Percentiles rank a stretch among this genome's conserved stretches.
Conservation (phyloP, 2,797 vertebrate species). For the Xenopus petersii region DNA sequence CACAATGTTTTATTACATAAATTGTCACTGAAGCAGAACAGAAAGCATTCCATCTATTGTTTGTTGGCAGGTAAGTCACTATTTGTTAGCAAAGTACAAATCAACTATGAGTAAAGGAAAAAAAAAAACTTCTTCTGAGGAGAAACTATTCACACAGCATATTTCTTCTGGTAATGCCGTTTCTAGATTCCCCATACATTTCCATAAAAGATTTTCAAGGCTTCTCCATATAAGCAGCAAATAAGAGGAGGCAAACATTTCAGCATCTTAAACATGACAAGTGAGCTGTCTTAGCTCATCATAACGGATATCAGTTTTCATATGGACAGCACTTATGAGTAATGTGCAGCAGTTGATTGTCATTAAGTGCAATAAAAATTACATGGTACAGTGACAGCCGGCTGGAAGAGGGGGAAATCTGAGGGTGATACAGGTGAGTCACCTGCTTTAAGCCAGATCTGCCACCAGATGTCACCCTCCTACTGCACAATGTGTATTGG, state of each 20-base stretch:
- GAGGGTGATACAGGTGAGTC: neutral
- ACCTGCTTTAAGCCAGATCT: neutral
- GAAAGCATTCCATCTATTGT: too few relatives aligned
- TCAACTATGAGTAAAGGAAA: too few relatives aligned
- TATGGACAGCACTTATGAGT: neutral
- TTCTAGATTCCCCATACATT: too few relatives aligned
- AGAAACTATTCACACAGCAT: too few relatives aligned
- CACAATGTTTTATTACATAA: too few relatives aligned
- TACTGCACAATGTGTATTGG: neutral
- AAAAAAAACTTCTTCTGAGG: too few relatives aligned
- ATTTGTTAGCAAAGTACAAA: too few relatives aligned
- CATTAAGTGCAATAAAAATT: neutral
- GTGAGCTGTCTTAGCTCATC: neutral
- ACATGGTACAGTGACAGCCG: neutral
- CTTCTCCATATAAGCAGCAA: neutral
- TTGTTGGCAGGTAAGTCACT: too few relatives aligned
- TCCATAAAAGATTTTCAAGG: neutral
- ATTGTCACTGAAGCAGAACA: too few relatives aligned
- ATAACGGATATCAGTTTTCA: neutral
- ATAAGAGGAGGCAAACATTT: neutral
- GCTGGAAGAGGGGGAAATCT: neutral
- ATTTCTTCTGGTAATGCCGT: too few relatives aligned
- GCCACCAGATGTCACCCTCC: constrained; percentile 34
- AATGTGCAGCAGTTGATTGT: constrained; percentile 4
- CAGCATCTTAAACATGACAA: neutral